Evolutionary conservation across 2,888 invertebrate genomes (phyloP).

Genomic region (Pecten maximus): DNA sequence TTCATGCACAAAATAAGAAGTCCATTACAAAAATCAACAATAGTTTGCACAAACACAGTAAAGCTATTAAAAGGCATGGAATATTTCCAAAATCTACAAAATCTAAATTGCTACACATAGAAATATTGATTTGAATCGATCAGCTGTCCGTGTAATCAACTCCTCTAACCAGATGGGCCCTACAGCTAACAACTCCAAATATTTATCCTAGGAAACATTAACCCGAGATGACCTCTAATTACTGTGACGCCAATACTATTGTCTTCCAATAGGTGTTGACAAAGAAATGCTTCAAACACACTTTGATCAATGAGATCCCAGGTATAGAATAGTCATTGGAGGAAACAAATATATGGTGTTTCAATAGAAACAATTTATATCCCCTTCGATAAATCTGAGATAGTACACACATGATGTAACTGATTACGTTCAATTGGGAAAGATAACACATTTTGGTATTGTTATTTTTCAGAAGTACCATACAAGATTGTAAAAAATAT

Average conservation of each 20-base stretch:
- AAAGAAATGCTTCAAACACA: constrained; percentile 25
- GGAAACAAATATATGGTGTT: neutral
- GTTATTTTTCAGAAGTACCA: constrained; percentile 31
- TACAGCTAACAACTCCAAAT: constrained; percentile 23
- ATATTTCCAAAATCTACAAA: constrained; percentile 26
- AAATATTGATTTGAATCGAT: neutral
- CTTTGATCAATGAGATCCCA: neutral
- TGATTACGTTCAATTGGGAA: neutral
- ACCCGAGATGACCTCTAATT: constrained; percentile 1
- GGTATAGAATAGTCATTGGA: neutral
- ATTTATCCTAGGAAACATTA: constrained; percentile 22
- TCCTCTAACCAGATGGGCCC: constrained; percentile 8
- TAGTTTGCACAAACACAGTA: neutral
- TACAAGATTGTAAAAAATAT: neutral
- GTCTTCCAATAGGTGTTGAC: neutral
- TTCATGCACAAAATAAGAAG: neutral
- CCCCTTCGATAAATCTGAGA: neutral
- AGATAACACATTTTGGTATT: constrained; percentile 26
- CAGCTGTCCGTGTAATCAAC: constrained; percentile 20
- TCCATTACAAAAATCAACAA: neutral
- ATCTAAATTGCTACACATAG: constrained; percentile 17
- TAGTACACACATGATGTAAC: neutral
- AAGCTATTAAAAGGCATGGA: neutral
- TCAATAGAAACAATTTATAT: constrained; percentile 1
- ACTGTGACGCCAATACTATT: constrained; percentile 14